phyloP scores from a whole-genome alignment of 2,888 invertebrate species.

The Eurois occulta region DNA sequence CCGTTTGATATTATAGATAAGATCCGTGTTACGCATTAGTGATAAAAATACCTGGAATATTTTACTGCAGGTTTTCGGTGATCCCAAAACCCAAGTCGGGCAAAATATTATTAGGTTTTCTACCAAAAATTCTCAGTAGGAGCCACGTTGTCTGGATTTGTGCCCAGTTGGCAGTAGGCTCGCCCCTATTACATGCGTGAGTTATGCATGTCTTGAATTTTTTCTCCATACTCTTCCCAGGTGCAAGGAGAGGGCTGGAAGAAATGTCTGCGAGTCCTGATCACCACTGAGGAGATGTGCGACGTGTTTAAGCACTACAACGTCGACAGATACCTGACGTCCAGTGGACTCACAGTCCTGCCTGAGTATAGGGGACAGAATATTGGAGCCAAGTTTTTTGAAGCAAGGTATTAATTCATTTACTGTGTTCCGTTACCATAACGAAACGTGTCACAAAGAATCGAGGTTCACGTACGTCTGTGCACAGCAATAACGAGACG shows the following conservation, averaged over 20 bases:
- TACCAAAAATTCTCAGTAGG: too few relatives aligned
- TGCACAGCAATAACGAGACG: too few relatives aligned
- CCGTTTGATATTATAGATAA: background rate
- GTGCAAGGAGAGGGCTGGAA: conserved; percentile 81
- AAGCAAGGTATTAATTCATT: conserved; percentile 27
- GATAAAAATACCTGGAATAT: background rate
- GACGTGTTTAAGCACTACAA: conserved; percentile 81
- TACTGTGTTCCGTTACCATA: too few relatives aligned
- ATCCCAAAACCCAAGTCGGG: too few relatives aligned
- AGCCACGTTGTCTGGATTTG: too few relatives aligned
- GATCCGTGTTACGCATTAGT: background rate
- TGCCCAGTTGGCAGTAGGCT: background rate
- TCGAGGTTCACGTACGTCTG: too few relatives aligned
- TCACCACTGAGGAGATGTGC: conserved; percentile 74
- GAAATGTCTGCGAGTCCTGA: conserved; percentile 77
- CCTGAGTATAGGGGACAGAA: conserved; percentile 84
- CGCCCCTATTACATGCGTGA: background rate
- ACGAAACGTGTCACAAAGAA: too few relatives aligned
- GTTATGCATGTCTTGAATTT: background rate
- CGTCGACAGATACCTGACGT: conserved; percentile 80
- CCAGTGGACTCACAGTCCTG: conserved; percentile 84
- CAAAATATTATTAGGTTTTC: too few relatives aligned
- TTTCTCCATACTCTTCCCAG: conserved; percentile 64
- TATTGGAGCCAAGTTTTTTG: conserved; percentile 83
- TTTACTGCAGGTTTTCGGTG: background rate